phyloP scores from a whole-genome alignment of 2,113 vertebrate species.

The Uria lomvia region DNA sequence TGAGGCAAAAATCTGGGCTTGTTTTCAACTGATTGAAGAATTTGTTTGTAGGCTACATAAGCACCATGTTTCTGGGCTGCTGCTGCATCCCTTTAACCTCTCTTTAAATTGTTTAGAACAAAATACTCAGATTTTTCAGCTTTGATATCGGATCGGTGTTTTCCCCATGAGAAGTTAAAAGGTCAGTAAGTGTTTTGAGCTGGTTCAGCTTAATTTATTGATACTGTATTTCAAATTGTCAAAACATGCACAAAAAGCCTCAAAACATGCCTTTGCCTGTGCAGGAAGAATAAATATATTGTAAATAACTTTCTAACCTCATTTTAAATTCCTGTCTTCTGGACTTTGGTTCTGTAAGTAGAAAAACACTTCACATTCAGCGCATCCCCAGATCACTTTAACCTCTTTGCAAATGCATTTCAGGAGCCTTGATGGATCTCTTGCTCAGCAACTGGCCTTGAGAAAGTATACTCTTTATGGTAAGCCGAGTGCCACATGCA shows the following conservation, averaged over 20 bases:
- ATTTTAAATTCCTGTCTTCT: slow-evolving; percentile 14
- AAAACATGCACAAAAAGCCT: neutral
- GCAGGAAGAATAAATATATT: neutral
- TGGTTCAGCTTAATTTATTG: neutral
- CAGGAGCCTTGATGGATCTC: slow-evolving; percentile 6
- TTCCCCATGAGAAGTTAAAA: neutral
- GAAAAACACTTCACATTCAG: slow-evolving; percentile 7
- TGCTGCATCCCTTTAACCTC: neutral
- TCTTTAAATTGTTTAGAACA: neutral
- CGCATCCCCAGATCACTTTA: neutral
- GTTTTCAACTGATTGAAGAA: neutral
- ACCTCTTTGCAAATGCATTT: slow-evolving; percentile 42
- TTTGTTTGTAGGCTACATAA: neutral
- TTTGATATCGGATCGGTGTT: neutral
- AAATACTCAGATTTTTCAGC: neutral
- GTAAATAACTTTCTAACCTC: neutral
- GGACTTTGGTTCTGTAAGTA: neutral
- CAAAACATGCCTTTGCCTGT: neutral
- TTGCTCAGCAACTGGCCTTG: slow-evolving; percentile 25
- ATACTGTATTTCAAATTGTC: neutral
- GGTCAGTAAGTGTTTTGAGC: neutral
- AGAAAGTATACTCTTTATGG: neutral
- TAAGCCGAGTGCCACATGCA: neutral
- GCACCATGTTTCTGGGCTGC: neutral
- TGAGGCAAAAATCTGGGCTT: neutral